phyloP scores from a whole-genome alignment of 2,113 vertebrate genomes.

The Peromyscus leucopus region DNA sequence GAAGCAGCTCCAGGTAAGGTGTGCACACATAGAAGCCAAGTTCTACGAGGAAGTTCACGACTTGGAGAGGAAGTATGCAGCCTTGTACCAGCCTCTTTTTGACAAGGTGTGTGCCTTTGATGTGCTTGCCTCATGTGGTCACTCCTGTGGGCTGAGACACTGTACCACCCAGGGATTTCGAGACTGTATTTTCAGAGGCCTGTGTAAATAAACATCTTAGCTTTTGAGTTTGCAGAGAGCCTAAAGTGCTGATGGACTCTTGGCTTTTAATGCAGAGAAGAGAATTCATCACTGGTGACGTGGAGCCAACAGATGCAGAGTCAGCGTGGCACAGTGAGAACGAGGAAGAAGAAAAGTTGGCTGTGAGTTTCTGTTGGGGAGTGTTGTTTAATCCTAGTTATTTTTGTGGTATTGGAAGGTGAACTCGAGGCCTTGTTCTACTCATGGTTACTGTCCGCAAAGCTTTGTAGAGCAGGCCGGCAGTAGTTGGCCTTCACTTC shows the following conservation, averaged over 20 bases:
- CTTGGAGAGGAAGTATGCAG: constrained; percentile 97
- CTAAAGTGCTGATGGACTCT: not conserved
- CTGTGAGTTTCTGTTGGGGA: constrained; percentile 89
- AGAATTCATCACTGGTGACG: constrained; percentile 92
- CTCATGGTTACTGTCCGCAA: not conserved
- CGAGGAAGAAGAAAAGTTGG: constrained; percentile 95
- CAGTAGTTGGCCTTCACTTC: rapidly evolving
- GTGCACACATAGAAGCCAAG: constrained; percentile 97
- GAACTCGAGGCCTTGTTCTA: not conserved
- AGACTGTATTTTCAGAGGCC: not conserved
- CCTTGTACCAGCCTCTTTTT: constrained; percentile 95
- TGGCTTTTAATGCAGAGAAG: constrained; percentile 89
- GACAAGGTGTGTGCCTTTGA: constrained; percentile 91
- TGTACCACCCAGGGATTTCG: not conserved
- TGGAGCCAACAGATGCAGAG: constrained; percentile 96
- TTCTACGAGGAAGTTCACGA: constrained; percentile 99
- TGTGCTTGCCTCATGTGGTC: not conserved
- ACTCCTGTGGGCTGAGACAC: not conserved
- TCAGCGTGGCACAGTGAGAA: constrained; percentile 96
- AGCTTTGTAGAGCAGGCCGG: not conserved
- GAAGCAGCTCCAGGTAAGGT: constrained; percentile 97
- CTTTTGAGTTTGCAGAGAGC: not conserved
- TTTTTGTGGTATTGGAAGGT: not conserved
- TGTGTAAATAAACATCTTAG: not conserved
- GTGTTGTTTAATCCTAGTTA: not conserved